phyloP scores from a whole-genome alignment of 1,140 invertebrate genomes.

The Micrasema minimum region DNA sequence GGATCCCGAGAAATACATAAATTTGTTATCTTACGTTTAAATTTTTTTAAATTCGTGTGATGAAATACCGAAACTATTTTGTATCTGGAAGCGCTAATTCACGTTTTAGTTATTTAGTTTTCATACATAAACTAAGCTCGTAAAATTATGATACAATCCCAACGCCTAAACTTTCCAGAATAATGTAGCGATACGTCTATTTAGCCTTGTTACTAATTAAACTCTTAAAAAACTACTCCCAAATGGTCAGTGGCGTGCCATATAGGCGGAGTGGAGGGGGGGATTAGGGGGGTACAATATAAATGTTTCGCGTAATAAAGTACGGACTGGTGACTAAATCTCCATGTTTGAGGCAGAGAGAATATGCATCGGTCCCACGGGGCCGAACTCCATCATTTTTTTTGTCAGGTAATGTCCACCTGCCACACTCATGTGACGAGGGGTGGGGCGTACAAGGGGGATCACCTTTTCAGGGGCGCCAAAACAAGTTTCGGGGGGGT shows the following conservation, averaged over 20 bases:
- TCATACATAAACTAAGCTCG: background rate
- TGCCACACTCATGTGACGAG: constrained; percentile 32
- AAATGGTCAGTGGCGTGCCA: constrained; percentile 29
- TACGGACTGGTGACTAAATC: constrained; percentile 51
- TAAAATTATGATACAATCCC: constrained; percentile 5
- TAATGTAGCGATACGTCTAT: constrained; percentile 23
- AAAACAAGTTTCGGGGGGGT: constrained; percentile 2
- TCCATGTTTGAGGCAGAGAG: constrained; percentile 50
- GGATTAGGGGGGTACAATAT: constrained; percentile 36
- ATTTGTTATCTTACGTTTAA: too few relatives aligned
- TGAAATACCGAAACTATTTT: too few relatives aligned
- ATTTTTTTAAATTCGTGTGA: too few relatives aligned
- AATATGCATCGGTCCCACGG: constrained; percentile 54
- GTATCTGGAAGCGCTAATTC: too few relatives aligned
- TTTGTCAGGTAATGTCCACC: constrained; percentile 52
- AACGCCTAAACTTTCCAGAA: background rate
- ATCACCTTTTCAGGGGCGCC: constrained; percentile 5
- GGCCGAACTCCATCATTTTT: constrained; percentile 53
- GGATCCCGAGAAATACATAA: too few relatives aligned
- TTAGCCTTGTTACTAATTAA: constrained; percentile 33
- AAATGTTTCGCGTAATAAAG: constrained; percentile 54
- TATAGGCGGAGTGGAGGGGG: background rate
- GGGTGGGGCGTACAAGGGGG: constrained; percentile 12
- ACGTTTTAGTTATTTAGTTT: too few relatives aligned
- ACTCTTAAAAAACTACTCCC: constrained; percentile 40